Conservation (phyloP, 2,113 vertebrate species). For the Coreoperca whiteheadi region DNA sequence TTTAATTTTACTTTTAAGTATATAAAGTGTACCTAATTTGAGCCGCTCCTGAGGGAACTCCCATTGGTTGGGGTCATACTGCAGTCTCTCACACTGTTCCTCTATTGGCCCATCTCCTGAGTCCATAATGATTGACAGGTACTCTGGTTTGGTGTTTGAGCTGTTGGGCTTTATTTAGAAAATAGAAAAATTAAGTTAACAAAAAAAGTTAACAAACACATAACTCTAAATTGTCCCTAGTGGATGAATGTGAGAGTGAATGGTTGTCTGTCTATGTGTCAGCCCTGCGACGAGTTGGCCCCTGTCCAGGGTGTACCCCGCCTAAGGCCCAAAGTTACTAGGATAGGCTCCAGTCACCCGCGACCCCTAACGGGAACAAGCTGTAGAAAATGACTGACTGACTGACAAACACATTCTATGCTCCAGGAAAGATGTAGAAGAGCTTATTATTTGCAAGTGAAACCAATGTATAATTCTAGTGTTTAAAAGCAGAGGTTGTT, state of each 20-base stretch:
- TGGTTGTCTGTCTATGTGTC: too few relatives aligned
- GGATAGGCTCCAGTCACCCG: too few relatives aligned
- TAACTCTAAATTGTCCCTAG: too few relatives aligned
- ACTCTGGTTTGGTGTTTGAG: constrained; percentile 86
- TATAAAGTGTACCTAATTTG: constrained; percentile 91
- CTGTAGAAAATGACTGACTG: too few relatives aligned
- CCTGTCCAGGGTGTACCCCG: too few relatives aligned
- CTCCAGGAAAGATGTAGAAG: background rate
- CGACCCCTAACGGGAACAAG: too few relatives aligned
- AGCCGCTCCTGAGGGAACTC: constrained; percentile 95
- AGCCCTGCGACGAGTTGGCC: too few relatives aligned
- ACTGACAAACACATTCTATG: background rate
- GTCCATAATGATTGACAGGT: constrained; percentile 94
- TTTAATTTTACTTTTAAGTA: too few relatives aligned
- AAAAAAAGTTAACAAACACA: background rate
- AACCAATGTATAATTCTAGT: background rate
- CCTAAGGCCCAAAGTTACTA: too few relatives aligned
- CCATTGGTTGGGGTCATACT: constrained; percentile 94
- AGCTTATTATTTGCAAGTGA: background rate
- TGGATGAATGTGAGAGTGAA: too few relatives aligned
- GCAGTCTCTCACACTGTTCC: constrained; percentile 90
- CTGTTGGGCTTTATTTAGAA: constrained; percentile 82
- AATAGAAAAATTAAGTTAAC: background rate
- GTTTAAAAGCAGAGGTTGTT: too few relatives aligned
- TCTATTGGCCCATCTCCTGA: constrained; percentile 88